Base-by-base conservation (phyloP, 1,140 invertebrate genomes). In the Harlomillsia oculata region DNA sequence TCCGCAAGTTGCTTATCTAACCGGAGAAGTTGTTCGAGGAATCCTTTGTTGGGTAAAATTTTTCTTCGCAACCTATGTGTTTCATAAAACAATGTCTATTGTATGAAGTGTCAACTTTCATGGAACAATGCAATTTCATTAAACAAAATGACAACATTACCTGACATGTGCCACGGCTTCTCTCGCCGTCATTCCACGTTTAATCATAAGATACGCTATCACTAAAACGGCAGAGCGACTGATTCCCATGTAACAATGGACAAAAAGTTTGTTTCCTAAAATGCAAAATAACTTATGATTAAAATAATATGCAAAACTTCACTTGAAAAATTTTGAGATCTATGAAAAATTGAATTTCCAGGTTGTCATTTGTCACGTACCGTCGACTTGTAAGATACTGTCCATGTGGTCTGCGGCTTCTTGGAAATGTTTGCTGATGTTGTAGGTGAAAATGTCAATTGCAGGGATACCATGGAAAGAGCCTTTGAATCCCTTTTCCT, bases 171-270 rank as follows among this genome's bases (percentile, higher is more conserved):
- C 74, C 39, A 91, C 72, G 13, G 89, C 87, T 53, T 88, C 81
- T 8, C 77, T 72, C 1, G 85, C 80, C n/a, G 79, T 76, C 81
- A 89, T 85, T 34, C 79, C 76, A 45, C 80, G 77, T 67, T 84
- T 84, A 43, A 90, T 82, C 84, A 92, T 89, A 26, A 90, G 72
- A 69, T 84, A 90, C 18, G 85, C 85, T 25, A 88, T 72, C 0
- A 87, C 84, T 60, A 85, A 80, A 0, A 86, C 85, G 20, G 84
- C 83, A 23, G 85, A 88, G 1, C 87, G 78, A 1, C 85, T 88
- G 52, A 89, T 81, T 20, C 88, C 87, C 72, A 86, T 80, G 46
- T 85, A 72, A 67, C 86, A 89, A 68, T 89, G 85, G 1, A 90
- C 84, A 49, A 87, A 74, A 1, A 85, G n/a, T n/a, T n/a, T 80